phyloP scores from a whole-genome alignment of 2,797 vertebrate species.

The Halcyon badia region DNA sequence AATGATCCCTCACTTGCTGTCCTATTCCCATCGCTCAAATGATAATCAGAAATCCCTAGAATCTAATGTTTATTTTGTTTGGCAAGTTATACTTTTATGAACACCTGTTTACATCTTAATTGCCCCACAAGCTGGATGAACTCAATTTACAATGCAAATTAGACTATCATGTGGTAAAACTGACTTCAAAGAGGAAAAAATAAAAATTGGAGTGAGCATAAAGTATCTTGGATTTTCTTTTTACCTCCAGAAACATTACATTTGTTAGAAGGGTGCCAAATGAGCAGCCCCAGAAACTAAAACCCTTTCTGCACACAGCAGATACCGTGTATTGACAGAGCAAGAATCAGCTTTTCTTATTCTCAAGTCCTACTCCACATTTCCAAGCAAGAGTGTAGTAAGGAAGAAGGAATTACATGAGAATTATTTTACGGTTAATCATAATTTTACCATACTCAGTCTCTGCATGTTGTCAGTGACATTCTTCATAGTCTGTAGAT shows the following conservation, averaged over 20 bases:
- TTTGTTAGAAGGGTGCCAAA: neutral
- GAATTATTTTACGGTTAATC: neutral
- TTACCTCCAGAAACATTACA: neutral
- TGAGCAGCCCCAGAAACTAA: neutral
- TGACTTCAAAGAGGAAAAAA: neutral
- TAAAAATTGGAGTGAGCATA: neutral
- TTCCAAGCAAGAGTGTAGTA: neutral
- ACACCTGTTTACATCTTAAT: constrained; percentile 13
- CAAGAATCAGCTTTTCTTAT: neutral
- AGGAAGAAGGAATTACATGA: too few species aligned
- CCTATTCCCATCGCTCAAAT: neutral
- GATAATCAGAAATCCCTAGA: constrained; percentile 36
- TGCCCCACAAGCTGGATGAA: neutral
- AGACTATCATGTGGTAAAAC: neutral
- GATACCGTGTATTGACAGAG: neutral
- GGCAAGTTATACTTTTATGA: constrained; percentile 36
- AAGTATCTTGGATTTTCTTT: neutral
- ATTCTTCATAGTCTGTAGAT: neutral
- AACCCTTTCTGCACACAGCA: neutral
- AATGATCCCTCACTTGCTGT: neutral
- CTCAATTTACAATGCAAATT: constrained; percentile 10
- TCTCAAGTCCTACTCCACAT: neutral
- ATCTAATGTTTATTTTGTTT: constrained; percentile 6
- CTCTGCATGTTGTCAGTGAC: neutral
- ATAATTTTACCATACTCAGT: neutral